Evolutionary conservation across 2,888 invertebrate species (phyloP), one percentile per base, ranked within the genome.

Genomic region (Dryomyza anilis): DNA sequence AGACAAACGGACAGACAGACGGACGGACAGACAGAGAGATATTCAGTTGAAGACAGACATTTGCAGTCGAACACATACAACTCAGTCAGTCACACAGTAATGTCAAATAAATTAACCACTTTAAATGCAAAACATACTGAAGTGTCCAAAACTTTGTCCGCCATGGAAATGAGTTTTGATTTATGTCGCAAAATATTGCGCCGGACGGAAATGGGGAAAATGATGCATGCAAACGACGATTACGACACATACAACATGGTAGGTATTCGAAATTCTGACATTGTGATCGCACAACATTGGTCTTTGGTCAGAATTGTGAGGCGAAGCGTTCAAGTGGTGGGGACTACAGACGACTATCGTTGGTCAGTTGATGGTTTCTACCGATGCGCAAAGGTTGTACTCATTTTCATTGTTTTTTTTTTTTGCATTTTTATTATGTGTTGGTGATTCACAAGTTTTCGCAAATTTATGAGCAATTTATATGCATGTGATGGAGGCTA

Each of bases 81-180:
- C n/a, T n/a, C n/a, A n/a, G n/a, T n/a, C n/a, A n/a, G n/a, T n/a
- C n/a, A n/a, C n/a, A n/a, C n/a, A n/a, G n/a, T n/a, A n/a, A n/a
- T n/a, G n/a, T n/a, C n/a, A 56, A 48, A 56, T 48, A 67, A 67
- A 67, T 67, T 56, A 67, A 67, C 60, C 61, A 67, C 67, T 67
- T 64, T 67, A 67, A 61, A 67, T 67, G 67, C 67, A 67, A 64
- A 64, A 58, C 67, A 64, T 64, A 67, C 57, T 58, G 61, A 64
- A 67, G 61, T 67, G 64, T 19, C 27, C 63, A 46, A 23, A 50
- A 59, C 55, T 56, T 63, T 66, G 39, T 59, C 46, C 59, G 14
- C 25, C 23, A 30, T 10, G 19, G 19, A 36, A n/a, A 43, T 21
- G 36, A 27, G 58, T 53, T 50, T 60, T 66, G 66, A 66, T 66